Evolutionary conservation across 2,113 vertebrate species (phyloP), one percentile per base, ranked within the genome.

Genomic region (Takifugu bimaculatus): DNA sequence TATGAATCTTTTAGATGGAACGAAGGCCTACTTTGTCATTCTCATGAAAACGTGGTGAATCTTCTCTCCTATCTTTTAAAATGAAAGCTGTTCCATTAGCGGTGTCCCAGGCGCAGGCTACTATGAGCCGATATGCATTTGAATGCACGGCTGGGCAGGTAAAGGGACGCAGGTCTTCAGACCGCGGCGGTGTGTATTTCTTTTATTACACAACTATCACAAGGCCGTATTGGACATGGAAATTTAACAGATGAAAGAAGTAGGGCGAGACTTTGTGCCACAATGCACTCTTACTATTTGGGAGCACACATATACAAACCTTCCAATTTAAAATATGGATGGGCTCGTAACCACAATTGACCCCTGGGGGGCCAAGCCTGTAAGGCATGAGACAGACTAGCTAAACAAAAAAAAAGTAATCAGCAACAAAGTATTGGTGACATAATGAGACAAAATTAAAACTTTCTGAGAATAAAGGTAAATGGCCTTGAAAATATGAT

Each of bases 71-170:
- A 1, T 54, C 69, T 65, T 69, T 82, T 82, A 60, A 75, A 59
- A 63, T 49, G 60, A 72, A 73, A 71, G 67, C 70, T 79, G 76
- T 84, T 87, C 66, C 72, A 79, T 82, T 81, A 86, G 70, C 82
- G 80, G 78, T 76, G 64, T 53, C 49, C 56, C 28, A 2, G 6
- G 63, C 67, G n/a, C 32, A 25, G 75, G 57, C 76, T 82, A 83
- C 80, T 81, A 79, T 75, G 62, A 50, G 42, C 60, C 65, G 78
- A 85, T 82, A 82, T 86, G 72, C 75, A 85, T 85, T 85, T 86
- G 80, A 87, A 87, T 83, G 79, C 69, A 32, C 60, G 62, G 70
- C 77, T 47, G 70, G 48, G 13, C 53, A 72, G 81, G 77, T 75
- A 81, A 69, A 50, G 62, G 66, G 4, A 58, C 67, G 51, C 63